These are phyloP conservation scores for Diglossa cyanea DNA, from an alignment of 2,797 vertebrate genomes.

Conservation along the genomic window DNA sequence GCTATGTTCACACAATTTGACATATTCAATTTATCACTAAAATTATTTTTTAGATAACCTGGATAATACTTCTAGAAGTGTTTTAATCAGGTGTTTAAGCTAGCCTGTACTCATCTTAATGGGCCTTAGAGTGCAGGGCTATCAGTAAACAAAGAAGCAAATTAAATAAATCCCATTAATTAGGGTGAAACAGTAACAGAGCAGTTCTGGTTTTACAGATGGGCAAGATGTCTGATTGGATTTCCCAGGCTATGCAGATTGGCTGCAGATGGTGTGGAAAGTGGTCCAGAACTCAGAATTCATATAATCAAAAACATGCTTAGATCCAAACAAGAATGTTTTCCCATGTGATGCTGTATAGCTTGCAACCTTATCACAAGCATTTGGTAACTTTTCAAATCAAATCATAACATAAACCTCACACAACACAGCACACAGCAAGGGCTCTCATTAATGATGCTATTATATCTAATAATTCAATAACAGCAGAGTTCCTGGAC, in stretches of 20 bases:
- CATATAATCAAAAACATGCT: conserved; percentile 51
- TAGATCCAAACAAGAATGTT: conserved; percentile 58
- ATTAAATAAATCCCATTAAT: conserved; percentile 61
- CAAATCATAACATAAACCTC: conserved; percentile 38
- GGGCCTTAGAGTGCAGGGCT: background rate
- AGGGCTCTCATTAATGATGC: background rate
- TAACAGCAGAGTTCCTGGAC: background rate
- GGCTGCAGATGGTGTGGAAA: conserved; percentile 63
- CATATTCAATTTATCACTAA: background rate
- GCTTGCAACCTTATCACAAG: conserved; percentile 19
- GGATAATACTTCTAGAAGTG: background rate
- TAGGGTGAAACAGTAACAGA: conserved; percentile 47
- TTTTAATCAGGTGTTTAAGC: conserved; percentile 4
- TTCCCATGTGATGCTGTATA: conserved; percentile 36
- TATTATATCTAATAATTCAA: background rate
- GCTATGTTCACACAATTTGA: background rate
- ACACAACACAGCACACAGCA: background rate
- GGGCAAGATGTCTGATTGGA: conserved; percentile 66
- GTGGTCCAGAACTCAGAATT: conserved; percentile 57
- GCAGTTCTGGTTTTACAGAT: conserved; percentile 62
- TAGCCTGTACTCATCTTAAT: background rate
- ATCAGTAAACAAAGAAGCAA: conserved; percentile 50
- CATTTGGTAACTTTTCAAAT: conserved; percentile 43
- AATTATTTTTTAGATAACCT: background rate
- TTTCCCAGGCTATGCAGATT: conserved; percentile 59